Evolutionary conservation across 2,888 invertebrate genomes (phyloP), one percentile per base, ranked within the genome.

Genomic region (Cosmia pyralina): DNA sequence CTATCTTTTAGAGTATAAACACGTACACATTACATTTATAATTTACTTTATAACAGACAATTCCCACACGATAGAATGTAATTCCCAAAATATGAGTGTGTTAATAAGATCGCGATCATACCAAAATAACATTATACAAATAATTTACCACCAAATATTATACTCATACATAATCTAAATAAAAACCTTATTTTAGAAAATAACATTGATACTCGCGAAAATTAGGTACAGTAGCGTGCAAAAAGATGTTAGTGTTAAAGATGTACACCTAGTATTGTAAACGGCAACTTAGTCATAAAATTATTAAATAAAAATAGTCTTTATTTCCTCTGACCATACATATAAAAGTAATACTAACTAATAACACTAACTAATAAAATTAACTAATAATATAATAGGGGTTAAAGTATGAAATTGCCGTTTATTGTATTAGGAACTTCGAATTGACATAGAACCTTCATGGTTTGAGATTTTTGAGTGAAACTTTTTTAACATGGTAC

Each of bases 181-280:
- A 73, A 75, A 75, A 73, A 58, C 22, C 57, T 50, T 76, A 44
- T 74, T 76, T 57, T 44, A 13, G 19, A 68, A 34, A 57, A 76
- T 28, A 55, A 65, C 34, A 53, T 48, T 55, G 46, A 8, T 22
- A 52, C 19, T 52, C 15, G 19, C 15, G 50, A 60, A 74, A 74
- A 52, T 44, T 34, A 13, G 60, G 72, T 72, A 72, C 58, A 73
- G n/a, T 59, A 13, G n/a, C 22, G 13, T 17, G 59, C 34, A n/a
- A 60, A 60, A 38, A 22, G 0, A 34, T 34, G 17, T n/a, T n/a
- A n/a, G n/a, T n/a, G n/a, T n/a, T n/a, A n/a, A n/a, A n/a, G n/a
- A 11, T n/a, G n/a, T 38, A n/a, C 38, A 4, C 8, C 4, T 52
- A 52, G n/a, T 50, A 4, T 11, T 17, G 17, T 28, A 17, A 57